These are phyloP conservation scores for Illadopsis cleaveri DNA, from an alignment of 2,113 vertebrate species.

Conservation along the genomic window DNA sequence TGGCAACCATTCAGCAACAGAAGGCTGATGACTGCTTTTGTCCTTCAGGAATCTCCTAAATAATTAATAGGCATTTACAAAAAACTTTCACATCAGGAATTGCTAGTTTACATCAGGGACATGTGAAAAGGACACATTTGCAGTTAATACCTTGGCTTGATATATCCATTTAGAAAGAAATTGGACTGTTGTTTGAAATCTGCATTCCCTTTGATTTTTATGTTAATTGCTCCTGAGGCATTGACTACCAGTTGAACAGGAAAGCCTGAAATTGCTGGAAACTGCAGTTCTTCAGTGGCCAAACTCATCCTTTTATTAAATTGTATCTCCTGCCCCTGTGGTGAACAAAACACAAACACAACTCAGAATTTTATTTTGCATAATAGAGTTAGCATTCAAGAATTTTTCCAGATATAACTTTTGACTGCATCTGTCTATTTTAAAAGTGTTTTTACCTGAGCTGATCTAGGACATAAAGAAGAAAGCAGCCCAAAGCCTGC, in stretches of 20 bases:
- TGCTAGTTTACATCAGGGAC: background rate
- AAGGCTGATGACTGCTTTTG: background rate
- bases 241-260: constrained; percentile 80
- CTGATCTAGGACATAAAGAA: background rate
- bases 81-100: background rate
- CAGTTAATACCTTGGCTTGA: constrained; percentile 81
- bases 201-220: constrained; percentile 76
- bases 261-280: constrained; percentile 84
- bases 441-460: background rate
- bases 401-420: background rate
- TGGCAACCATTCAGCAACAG: background rate
- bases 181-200: constrained; percentile 76
- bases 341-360: background rate
- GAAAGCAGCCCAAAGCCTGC: background rate
- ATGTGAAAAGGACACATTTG: background rate
- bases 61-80: background rate
- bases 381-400: background rate
- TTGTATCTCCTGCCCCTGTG: constrained; percentile 85
- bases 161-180: constrained; percentile 81
- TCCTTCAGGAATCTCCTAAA: background rate
- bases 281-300: constrained; percentile 74
- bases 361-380: background rate
- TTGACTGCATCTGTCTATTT: background rate
- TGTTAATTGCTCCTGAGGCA: constrained; percentile 74
- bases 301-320: constrained; percentile 77